Base-by-base conservation (phyloP, 2,888 invertebrate genomes). In the Steromphala cineraria region DNA sequence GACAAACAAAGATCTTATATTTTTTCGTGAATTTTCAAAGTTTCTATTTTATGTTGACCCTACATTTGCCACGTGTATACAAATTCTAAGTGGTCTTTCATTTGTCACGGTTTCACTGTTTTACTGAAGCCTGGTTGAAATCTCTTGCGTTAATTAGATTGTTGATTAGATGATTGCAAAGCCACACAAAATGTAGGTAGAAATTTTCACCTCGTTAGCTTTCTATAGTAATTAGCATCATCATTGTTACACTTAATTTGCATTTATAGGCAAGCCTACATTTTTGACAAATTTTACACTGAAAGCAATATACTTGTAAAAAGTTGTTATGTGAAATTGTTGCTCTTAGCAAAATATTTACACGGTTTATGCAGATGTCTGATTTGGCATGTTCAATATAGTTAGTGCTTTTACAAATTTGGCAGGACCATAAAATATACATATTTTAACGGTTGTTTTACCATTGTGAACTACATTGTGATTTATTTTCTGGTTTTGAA, bases 251-350 rank as follows among this genome's bases (percentile, higher is more conserved):
- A 24, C 19, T 24, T 56, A 24, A 56, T 56, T 56, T 56, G 24
- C 21, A 28, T 75, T 75, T 52, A 53, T 52, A 52, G 19, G 21
- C 15, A 15, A 62, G 28, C 31, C 67, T 62, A 62, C 28, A 19
- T 71, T 79, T 79, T 56, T 75, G 56, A 56, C 19, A 56, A 79
- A 74, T 79, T 78, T 75, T 74, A 79, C 79, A 74, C 67, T 53
- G 36, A 79, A 75, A 79, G 79, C 79, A 79, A 79, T 79, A 79
- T 55, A 79, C 31, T 28, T 76, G 76, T 76, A 76, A 31, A 55
- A 76, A 53, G 76, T 76, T 76, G 76, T 76, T 76, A 71, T 71
- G 31, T 71, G 40, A 71, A 36, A 55, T 19, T 55, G 53, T 76
- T 53, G 28, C 28, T 53, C 31, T 31, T 76, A 55, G 76, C 53